phyloP scores from a whole-genome alignment of 2,113 vertebrate genomes.

The Vireo altiloquus region DNA sequence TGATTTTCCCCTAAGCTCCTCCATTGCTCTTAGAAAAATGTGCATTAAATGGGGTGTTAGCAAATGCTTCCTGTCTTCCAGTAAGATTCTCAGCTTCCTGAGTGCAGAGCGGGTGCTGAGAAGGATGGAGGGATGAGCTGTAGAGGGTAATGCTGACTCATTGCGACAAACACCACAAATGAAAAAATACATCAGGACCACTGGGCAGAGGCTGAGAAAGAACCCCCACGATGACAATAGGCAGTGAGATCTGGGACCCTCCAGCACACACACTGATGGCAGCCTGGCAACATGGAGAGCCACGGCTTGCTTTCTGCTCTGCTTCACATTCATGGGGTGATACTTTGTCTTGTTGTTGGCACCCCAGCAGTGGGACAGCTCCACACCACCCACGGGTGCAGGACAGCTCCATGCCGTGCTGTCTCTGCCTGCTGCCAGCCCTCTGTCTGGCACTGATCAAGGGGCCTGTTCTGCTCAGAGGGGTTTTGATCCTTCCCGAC shows the following conservation, averaged over 20 bases:
- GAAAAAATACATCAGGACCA: not conserved
- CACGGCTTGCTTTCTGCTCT: accelerated
- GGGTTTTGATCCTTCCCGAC: not conserved
- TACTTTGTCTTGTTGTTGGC: not conserved
- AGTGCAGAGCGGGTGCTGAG: not conserved
- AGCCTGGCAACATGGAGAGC: accelerated
- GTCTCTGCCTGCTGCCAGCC: not conserved
- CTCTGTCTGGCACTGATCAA: accelerated
- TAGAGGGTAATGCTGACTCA: not conserved
- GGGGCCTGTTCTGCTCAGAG: no score
- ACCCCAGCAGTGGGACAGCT: not conserved
- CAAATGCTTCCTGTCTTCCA: constrained; percentile 10
- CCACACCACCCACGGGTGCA: not conserved
- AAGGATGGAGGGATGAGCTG: not conserved
- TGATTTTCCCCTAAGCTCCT: not conserved
- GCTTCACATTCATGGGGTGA: not conserved
- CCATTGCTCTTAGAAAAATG: not conserved
- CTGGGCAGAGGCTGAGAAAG: not conserved
- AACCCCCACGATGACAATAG: accelerated
- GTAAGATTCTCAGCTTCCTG: not conserved
- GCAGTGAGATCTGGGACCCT: not conserved
- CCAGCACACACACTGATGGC: not conserved
- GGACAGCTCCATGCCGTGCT: not conserved
- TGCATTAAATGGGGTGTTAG: constrained; percentile 10
- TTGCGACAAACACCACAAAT: not conserved